phyloP scores from a whole-genome alignment of 2,888 invertebrate genomes.

The Agriopis leucophaearia region DNA sequence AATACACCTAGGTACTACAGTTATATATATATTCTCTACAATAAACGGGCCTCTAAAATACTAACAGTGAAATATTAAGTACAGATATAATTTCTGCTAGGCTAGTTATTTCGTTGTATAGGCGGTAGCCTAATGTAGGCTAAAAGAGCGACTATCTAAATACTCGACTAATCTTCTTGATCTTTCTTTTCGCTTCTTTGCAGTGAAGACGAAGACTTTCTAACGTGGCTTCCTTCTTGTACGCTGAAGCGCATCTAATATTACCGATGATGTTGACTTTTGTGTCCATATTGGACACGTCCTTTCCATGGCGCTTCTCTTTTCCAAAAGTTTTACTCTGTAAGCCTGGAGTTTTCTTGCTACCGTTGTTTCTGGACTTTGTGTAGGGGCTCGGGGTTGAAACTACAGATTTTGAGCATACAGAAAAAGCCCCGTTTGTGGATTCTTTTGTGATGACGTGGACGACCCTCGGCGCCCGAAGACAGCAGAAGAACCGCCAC shows the following conservation, averaged over 20 bases:
- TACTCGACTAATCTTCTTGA: neutral
- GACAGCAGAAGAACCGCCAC: conserved; percentile 59
- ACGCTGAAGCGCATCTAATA: neutral
- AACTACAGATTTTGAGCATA: conserved; percentile 72
- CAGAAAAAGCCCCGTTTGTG: conserved; percentile 58
- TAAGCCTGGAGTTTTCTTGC: conserved; percentile 1
- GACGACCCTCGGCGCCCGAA: conserved; percentile 52
- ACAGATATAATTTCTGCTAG: conserved; percentile 71
- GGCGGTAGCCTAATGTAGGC: conserved; percentile 77
- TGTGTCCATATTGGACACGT: neutral
- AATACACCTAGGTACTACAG: neutral
- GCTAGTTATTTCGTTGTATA: too few species aligned
- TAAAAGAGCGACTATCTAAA: conserved; percentile 15
- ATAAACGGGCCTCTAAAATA: conserved; percentile 46
- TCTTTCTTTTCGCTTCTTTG: conserved; percentile 1
- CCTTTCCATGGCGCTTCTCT: conserved; percentile 6
- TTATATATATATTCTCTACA: too few species aligned
- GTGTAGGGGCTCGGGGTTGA: conserved; percentile 52
- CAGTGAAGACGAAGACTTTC: neutral
- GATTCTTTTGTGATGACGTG: conserved; percentile 57
- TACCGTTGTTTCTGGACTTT: conserved; percentile 52
- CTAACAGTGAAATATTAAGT: conserved; percentile 66
- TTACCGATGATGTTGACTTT: neutral
- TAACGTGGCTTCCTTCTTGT: too few species aligned
- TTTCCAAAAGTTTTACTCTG: conserved; percentile 1